These are phyloP conservation scores for Chrysochloris asiatica DNA, from an alignment of 2,113 vertebrate species.

Conservation along the genomic window DNA sequence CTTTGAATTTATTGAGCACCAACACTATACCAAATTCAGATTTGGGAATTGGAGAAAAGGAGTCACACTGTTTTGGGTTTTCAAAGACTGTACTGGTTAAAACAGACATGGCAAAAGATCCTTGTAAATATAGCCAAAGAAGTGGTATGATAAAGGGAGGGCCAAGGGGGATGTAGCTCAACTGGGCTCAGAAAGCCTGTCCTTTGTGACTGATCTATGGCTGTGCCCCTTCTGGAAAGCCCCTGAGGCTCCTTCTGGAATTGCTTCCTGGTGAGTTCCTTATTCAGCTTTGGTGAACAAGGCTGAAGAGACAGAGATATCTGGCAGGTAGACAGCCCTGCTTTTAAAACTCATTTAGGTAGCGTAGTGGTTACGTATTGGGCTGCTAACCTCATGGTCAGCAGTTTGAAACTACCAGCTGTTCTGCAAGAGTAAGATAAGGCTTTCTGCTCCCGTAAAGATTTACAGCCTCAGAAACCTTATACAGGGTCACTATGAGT, in stretches of 20 bases:
- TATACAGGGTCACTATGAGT: too few relatives aligned
- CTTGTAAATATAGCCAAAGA: neutral
- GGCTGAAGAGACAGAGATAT: too few relatives aligned
- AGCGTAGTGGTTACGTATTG: too few relatives aligned
- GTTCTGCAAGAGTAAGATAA: too few relatives aligned
- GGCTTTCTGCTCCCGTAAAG: too few relatives aligned
- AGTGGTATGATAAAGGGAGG: too few relatives aligned
- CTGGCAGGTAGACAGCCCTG: neutral
- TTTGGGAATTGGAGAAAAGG: neutral
- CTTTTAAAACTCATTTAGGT: neutral
- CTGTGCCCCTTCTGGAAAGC: neutral
- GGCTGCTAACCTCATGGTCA: too few relatives aligned
- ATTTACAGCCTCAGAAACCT: too few relatives aligned
- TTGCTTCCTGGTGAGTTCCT: neutral
- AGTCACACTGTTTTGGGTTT: neutral
- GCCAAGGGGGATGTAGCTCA: neutral
- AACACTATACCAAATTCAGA: neutral
- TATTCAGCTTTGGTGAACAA: neutral
- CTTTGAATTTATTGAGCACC: neutral
- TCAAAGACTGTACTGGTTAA: neutral
- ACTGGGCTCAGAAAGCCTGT: neutral
- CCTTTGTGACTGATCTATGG: neutral
- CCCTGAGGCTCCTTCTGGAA: too few relatives aligned
- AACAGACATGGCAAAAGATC: neutral
- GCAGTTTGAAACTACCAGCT: too few relatives aligned